Evolutionary conservation across 2,113 vertebrate genomes (phyloP).

Genomic region (Corvus hawaiiensis): DNA sequence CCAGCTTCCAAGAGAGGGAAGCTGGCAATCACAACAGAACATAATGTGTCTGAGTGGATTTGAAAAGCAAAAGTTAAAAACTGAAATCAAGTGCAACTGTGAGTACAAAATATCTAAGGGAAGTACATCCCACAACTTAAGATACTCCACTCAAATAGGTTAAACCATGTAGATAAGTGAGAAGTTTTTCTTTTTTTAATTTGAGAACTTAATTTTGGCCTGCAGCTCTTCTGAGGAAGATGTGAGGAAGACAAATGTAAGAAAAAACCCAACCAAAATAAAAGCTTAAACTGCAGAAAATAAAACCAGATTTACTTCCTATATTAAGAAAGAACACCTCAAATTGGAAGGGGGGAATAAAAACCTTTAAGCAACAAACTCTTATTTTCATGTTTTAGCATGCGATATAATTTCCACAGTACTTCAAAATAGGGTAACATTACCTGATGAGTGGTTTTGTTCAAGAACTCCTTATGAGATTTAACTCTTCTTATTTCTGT

Average conservation of each 20-base stretch:
- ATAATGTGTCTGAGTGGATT: neutral
- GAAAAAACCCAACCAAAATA: neutral
- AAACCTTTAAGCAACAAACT: neutral
- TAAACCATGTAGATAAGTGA: neutral
- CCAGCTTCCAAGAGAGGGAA: neutral
- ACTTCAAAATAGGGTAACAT: neutral
- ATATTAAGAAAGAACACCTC: neutral
- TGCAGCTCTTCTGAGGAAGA: neutral
- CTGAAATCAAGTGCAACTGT: neutral
- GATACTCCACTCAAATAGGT: neutral
- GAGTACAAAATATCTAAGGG: neutral
- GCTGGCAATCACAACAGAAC: neutral
- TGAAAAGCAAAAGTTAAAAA: neutral
- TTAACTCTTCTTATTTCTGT: constrained; percentile 95
- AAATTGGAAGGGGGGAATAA: neutral
- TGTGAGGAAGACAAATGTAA: neutral
- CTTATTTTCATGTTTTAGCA: neutral
- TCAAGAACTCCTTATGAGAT: constrained; percentile 97
- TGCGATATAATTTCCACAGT: neutral
- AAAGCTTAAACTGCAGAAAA: neutral
- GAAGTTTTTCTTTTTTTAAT: neutral
- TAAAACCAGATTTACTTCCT: neutral
- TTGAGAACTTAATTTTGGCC: neutral
- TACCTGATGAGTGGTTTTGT: constrained; percentile 99
- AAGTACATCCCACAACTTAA: neutral